Evolutionary conservation across 2,797 vertebrate species (phyloP).

Genomic region (Harpagifer antarcticus): DNA sequence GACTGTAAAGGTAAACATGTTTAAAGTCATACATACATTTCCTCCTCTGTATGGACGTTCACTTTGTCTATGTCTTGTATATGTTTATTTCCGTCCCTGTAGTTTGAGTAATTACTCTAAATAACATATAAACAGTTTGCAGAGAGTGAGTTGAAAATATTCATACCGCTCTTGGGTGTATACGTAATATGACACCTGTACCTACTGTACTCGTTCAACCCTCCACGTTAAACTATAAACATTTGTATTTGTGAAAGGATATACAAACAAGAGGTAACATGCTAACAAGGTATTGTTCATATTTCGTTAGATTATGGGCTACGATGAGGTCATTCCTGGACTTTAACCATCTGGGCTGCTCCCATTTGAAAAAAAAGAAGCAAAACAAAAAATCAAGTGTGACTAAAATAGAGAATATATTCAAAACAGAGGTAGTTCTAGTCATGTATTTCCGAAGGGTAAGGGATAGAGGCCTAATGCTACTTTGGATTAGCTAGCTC

Average conservation of each 20-base stretch:
- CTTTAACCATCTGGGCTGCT: too few species aligned
- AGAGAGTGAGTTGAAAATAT: background rate
- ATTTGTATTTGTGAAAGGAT: too few species aligned
- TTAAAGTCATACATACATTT: background rate
- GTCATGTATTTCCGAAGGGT: too few species aligned
- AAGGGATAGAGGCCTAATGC: too few species aligned
- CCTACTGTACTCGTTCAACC: background rate
- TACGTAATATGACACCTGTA: background rate
- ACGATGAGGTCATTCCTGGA: too few species aligned
- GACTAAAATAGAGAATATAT: too few species aligned
- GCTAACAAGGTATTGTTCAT: background rate
- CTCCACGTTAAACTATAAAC: too few species aligned
- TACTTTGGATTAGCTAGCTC: too few species aligned
- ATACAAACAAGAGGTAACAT: background rate
- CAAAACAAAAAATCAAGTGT: too few species aligned
- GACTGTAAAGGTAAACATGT: slow-evolving; percentile 82
- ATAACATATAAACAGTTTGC: background rate
- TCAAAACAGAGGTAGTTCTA: too few species aligned
- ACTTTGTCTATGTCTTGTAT: background rate
- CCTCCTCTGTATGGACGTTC: background rate
- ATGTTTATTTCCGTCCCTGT: background rate
- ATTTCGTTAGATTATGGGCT: too few species aligned
- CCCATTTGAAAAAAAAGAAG: too few species aligned
- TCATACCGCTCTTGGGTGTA: background rate
- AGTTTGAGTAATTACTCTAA: background rate